phyloP scores from a whole-genome alignment of 2,888 invertebrate species.

The Cantharis flavilabris region DNA sequence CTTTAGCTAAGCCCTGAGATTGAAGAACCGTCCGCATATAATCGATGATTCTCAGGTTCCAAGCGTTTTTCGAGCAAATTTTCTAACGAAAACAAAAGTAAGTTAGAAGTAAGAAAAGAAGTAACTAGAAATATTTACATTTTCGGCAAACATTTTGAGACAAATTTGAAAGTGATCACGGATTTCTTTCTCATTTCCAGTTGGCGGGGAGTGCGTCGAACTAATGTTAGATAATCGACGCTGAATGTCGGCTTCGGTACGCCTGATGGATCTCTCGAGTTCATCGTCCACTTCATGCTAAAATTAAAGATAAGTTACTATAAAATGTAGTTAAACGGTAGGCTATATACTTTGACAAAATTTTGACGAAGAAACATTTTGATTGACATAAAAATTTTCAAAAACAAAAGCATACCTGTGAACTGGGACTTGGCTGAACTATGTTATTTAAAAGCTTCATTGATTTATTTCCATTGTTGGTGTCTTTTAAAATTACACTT shows the following conservation, averaged over 20 bases:
- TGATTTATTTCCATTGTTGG: background rate
- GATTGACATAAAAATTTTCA: background rate
- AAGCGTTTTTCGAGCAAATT: conserved; percentile 88
- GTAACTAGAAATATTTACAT: conserved; percentile 70
- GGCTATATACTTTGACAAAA: background rate
- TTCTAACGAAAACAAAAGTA: conserved; percentile 60
- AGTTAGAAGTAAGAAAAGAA: no score
- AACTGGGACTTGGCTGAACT: background rate
- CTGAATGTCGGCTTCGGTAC: conserved; percentile 42
- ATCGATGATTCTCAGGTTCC: conserved; percentile 85
- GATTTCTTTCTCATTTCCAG: conserved; percentile 56
- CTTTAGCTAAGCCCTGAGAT: conserved; percentile 67
- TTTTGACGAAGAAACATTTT: background rate
- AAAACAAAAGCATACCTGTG: conserved; percentile 6
- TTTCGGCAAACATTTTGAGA: conserved; percentile 78
- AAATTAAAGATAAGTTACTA: conserved; percentile 20
- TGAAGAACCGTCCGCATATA: conserved; percentile 78
- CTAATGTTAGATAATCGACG: conserved; percentile 35
- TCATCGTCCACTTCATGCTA: conserved; percentile 65
- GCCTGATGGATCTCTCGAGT: conserved; percentile 60
- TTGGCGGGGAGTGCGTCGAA: conserved; percentile 41
- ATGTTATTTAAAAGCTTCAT: conserved; percentile 4
- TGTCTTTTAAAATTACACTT: conserved; percentile 7
- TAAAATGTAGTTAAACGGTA: background rate
- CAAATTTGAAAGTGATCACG: conserved; percentile 76